A percentile compares a stretch with the other conserved stretches of the same genome.
Conservation (phyloP, 1,140 invertebrate genomes). For the Trichonephila clavipes region DNA sequence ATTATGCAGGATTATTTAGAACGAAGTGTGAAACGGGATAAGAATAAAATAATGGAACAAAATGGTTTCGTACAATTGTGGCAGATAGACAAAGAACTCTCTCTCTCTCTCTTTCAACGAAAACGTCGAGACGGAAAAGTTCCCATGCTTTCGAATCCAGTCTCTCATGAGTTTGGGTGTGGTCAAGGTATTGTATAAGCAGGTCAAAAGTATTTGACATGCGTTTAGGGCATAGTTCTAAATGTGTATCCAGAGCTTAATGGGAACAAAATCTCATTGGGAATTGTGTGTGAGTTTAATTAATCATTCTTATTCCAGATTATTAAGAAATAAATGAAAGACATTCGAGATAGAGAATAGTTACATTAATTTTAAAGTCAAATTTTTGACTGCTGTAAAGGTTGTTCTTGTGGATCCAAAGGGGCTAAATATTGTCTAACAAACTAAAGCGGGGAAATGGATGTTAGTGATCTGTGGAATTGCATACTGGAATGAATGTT, state of each 20-base stretch:
- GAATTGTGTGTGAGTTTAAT: background rate
- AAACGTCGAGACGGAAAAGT: background rate
- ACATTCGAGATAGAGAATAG: too few relatives aligned
- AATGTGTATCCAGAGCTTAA: background rate
- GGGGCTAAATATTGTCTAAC: too few relatives aligned
- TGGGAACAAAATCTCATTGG: background rate
- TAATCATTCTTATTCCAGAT: background rate
- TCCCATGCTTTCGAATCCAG: background rate
- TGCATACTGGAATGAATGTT: too few relatives aligned
- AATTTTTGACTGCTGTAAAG: too few relatives aligned
- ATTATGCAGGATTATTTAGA: constrained; percentile 5
- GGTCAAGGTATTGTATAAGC: constrained; percentile 8
- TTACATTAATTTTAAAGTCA: too few relatives aligned
- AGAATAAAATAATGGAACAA: background rate
- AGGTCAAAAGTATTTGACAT: constrained; percentile 33
- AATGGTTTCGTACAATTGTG: background rate
- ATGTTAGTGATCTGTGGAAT: too few relatives aligned
- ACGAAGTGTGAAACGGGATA: background rate
- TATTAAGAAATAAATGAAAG: too few relatives aligned
- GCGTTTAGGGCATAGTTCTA: background rate
- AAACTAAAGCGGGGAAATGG: too few relatives aligned
- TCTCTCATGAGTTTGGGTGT: background rate
- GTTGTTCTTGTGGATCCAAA: too few relatives aligned
- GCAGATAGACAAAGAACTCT: background rate
- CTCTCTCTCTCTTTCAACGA: too few relatives aligned